Base-by-base conservation (phyloP, 2,797 vertebrate species). In the Brotula barbata region DNA sequence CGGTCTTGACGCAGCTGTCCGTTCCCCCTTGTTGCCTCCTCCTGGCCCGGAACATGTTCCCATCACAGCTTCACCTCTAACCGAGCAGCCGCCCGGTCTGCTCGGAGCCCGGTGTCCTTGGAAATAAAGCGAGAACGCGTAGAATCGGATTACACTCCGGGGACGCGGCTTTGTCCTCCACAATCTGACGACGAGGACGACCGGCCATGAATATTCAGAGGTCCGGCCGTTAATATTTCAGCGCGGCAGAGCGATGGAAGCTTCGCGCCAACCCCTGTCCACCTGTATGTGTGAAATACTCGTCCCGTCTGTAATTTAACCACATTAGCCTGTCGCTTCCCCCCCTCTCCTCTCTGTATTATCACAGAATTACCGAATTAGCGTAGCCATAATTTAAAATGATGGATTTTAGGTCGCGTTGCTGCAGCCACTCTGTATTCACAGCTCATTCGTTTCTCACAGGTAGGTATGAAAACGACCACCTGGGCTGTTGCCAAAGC, bases 131-230 rank as follows among this genome's bases (percentile, higher is more conserved):
- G 45, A 75, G 79, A 79, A 85, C 76, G 54, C 50, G 58, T 64
- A 76, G 88, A 85, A 84, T 89, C 57, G 16, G 82, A 87, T 89
- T 87, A 87, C 82, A 76, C 81, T 83, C 78, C 40, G 20, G 78
- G 77, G 83, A 83, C 65, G 21, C 50, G 13, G 57, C 64, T 42
- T 59, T 80, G 87, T 84, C 89, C 87, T 90, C 77, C 76, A 80
- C 71, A 61, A 71, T 86, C 65, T 74, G 65, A 70, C 31, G 80
- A 85, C 44, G 73, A 70, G 59, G 75, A 82, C 48, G 42, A 64
- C 71, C 12, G 7, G 8, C 8, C 80, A 89, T 91, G 85, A 89
- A 90, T 92, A 90, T 91, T 91, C 82, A 90, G 71, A 68, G 61
- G 48, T 39, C 23, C 0, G 2, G 58, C 72, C 69, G n/a, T 90